Conservation (phyloP, 1,140 invertebrate genomes). For the Heliconius congener region DNA sequence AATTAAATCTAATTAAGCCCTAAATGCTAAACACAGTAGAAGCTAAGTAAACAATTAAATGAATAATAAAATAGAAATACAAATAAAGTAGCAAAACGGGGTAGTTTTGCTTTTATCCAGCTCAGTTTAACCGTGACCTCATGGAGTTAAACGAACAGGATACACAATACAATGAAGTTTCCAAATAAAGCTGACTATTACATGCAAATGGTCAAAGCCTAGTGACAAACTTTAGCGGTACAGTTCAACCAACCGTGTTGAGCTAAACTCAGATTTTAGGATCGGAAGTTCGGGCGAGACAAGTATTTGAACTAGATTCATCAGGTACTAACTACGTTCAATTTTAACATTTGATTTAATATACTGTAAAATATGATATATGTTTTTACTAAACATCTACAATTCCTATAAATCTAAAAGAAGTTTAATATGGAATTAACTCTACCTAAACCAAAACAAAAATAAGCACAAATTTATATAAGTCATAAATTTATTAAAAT, state of each 20-base stretch:
- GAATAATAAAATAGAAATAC: slow-evolving; percentile 21
- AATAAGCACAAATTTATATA: too few species aligned
- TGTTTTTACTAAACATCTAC: too few species aligned
- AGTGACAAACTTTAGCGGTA: slow-evolving; percentile 15
- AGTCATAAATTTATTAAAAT: too few species aligned
- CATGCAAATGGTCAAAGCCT: slow-evolving; percentile 27
- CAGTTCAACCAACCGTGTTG: neutral
- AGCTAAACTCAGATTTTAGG: slow-evolving; percentile 2
- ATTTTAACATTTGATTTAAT: neutral
- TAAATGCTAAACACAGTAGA: neutral
- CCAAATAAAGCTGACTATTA: slow-evolving; percentile 29
- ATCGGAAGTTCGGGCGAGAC: neutral
- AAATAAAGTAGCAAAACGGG: slow-evolving; percentile 23
- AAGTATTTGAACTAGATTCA: neutral
- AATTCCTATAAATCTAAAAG: too few species aligned
- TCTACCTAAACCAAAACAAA: too few species aligned
- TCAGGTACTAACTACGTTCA: neutral
- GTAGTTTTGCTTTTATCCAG: slow-evolving; percentile 23
- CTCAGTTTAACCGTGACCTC: slow-evolving; percentile 29
- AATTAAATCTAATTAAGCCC: neutral
- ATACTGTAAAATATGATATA: neutral
- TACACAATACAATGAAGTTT: slow-evolving; percentile 27
- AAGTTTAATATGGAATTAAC: too few species aligned
- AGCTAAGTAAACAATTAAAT: neutral
- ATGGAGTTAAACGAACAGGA: slow-evolving; percentile 22